phyloP scores from a whole-genome alignment of 2,113 vertebrate species.

The Nothocercus julius region DNA sequence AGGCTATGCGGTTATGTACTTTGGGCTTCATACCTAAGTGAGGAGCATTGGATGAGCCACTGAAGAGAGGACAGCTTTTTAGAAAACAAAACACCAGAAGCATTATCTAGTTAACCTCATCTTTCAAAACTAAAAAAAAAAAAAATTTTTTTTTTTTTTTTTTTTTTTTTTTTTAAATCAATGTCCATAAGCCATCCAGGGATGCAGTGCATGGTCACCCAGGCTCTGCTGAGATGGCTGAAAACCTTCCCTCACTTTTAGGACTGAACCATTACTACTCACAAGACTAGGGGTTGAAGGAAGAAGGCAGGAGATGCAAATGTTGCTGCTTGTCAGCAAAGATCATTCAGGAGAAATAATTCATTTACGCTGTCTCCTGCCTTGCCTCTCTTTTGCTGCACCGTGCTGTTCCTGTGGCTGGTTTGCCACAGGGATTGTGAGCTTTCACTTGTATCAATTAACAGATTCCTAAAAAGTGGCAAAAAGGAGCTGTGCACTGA shows the following conservation, averaged over 20 bases:
- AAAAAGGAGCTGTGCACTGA: background rate
- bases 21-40: background rate
- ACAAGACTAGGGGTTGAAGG: background rate
- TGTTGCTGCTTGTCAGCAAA: background rate
- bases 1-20: background rate
- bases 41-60: background rate
- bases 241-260: background rate
- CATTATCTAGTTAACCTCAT: background rate
- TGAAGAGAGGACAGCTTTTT: background rate
- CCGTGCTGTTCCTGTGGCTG: background rate
- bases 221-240: background rate
- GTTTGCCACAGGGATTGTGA: background rate
- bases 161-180: too few relatives aligned
- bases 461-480: background rate
- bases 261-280: background rate
- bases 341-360: background rate
- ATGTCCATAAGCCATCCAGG: background rate
- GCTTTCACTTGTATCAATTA: background rate
- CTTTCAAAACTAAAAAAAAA: too few relatives aligned
- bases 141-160: too few relatives aligned
- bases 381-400: background rate
- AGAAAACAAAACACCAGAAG: background rate
- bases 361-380: background rate
- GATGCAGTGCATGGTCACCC: fast-evolving
- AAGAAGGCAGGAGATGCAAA: background rate